Evolutionary conservation across 2,888 invertebrate species (phyloP), one percentile per base, ranked within the genome.

Genomic region (Portevinia maculata): DNA sequence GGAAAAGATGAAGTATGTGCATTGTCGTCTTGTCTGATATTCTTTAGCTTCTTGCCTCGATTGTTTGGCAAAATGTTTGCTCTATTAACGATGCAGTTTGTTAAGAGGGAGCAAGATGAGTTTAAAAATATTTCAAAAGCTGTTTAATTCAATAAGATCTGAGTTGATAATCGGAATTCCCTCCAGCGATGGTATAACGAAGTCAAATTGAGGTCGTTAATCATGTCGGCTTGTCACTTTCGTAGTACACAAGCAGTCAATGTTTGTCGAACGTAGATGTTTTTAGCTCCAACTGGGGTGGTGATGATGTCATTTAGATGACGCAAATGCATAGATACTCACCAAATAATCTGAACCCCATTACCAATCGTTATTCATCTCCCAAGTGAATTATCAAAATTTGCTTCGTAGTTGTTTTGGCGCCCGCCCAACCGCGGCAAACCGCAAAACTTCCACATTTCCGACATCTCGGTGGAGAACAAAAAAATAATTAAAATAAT

Each of bases 401-500:
- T 76, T 76, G 60, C 70, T 48, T 55, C 41, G 30, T 48, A 24
- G 24, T 73, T 57, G 62, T 62, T n/a, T n/a, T n/a, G 19, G 39
- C 24, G 24, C 24, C 19, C 3, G 62, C 15, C 75, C 50, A n/a
- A n/a, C n/a, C n/a, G n/a, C n/a, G 79, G 55, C 50, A 69, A 69
- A 69, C 64, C 57, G 57, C 69, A 69, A 69, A 75, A 53, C 53
- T 74, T 70, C 28, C 41, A 55, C 52, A 46, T 62, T 46, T 69
- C 30, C 32, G 52, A 32, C 59, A 60, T 57, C 30, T 32, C 15
- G 30, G 21, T 28, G 30, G 32, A 32, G 24, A 11, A 44, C 39
- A 28, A 28, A 50, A 69, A 76, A 76, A 81, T 81, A 81, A 81
- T 81, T 81, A 76, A 81, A 81, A 76, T 76, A 81, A 81, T 60